A percentile compares a stretch with the other conserved stretches of the same genome.
Conservation (phyloP, 2,797 vertebrate species). For the Typhlichthys eigenmanni region DNA sequence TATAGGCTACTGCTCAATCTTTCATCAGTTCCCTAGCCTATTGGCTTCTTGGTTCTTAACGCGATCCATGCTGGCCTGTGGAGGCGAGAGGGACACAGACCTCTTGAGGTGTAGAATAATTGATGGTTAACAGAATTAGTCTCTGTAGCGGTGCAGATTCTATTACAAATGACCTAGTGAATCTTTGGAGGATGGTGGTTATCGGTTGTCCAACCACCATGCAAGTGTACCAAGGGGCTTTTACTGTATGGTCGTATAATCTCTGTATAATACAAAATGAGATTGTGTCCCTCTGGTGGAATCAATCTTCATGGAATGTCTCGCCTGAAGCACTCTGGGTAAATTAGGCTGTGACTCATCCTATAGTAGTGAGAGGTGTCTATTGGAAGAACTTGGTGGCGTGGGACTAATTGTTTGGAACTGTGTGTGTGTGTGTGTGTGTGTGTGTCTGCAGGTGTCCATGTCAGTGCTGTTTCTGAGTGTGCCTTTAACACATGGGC, state of each 20-base stretch:
- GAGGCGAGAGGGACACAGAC: slow-evolving; percentile 16
- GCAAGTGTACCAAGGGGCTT: background rate
- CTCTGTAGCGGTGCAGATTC: slow-evolving; percentile 22
- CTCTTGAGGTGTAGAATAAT: slow-evolving; percentile 14
- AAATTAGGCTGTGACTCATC: slow-evolving; percentile 62
- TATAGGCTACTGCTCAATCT: slow-evolving; percentile 2
- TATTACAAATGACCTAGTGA: slow-evolving; percentile 15
- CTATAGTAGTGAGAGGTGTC: slow-evolving; percentile 29
- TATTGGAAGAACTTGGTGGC: slow-evolving; percentile 58
- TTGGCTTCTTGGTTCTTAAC: background rate
- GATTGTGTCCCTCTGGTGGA: slow-evolving; percentile 29
- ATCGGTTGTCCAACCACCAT: slow-evolving; percentile 1
- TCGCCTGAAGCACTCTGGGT: slow-evolving; percentile 50
- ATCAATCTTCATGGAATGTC: slow-evolving; percentile 49
- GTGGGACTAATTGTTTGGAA: slow-evolving; percentile 55
- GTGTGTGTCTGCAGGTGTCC: slow-evolving; percentile 10
- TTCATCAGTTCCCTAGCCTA: background rate
- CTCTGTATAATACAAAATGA: slow-evolving; percentile 10
- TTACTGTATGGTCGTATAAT: background rate
- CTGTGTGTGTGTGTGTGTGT: slow-evolving; percentile 27
- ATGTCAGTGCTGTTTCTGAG: background rate
- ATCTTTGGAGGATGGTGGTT: slow-evolving; percentile 12
- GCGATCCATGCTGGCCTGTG: background rate
- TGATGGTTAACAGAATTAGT: slow-evolving; percentile 24
- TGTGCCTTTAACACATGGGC: too few species aligned